Base-by-base conservation (phyloP, 2,113 vertebrate species). In the Podarcis raffonei region DNA sequence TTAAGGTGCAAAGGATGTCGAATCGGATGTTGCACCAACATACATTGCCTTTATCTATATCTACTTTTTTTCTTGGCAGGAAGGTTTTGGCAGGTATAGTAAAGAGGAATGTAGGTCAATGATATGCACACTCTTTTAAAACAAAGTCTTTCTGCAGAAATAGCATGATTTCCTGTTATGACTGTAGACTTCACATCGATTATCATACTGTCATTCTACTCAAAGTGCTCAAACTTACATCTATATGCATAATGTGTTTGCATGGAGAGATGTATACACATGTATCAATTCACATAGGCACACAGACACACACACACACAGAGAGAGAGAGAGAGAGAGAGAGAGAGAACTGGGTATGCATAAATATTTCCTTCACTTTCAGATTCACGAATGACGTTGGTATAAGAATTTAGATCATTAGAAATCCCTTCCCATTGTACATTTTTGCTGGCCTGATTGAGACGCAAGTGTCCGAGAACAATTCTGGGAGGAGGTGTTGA, bases 41-140 rank as follows among this genome's bases (percentile, higher is more conserved):
- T 81, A 84, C 88, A 90, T 88, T 85, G 84, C 90, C 95, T 95
- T 93, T 89, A 92, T 95, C 94, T 90, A 0, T 93, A 93, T 95
- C 93, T 94, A 93, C 78, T 83, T 74, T 86, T 48, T 90, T 57
- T 92, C 82, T 91, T 84, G 81, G 91, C 92, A 94, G 94, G 92
- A 90, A 95, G 94, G 93, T 96, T 87, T 96, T 93, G 93, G 90
- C 92, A 94, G 95, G 92, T 95, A 94, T 82, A 91, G 83, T 82
- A 37, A 23, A 89, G 81, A 89, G 78, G 94, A 97, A 97, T 97
- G 93, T 97, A 97, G 97, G 97, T 97, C 96, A 97, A 95, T 95
- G 93, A 93, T 93, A 96, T 97, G 94, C 94, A 91, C 83, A 93
- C 89, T 16, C 93, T 95, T 94, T 95, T 84, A 1, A 94, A 95